Percentiles rank a stretch among this genome's conserved stretches.
Conservation (phyloP, 92 coral and sea anemone species). For the Porites cylindrica region DNA sequence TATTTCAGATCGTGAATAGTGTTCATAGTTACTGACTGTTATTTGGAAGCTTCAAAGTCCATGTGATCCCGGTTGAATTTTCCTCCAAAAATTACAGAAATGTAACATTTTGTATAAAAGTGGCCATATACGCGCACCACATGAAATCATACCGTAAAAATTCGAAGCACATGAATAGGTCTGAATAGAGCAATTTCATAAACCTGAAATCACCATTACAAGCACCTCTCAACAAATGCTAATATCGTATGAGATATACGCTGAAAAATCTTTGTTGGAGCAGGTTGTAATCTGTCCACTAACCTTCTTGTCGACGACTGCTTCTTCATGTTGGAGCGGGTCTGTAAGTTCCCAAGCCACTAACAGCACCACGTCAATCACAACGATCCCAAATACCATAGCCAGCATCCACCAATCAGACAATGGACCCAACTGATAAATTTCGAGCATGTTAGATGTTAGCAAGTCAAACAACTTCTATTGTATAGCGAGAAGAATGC, state of each 20-base stretch:
- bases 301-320: conserved; percentile 35
- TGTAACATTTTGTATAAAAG: no score
- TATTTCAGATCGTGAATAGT: no score
- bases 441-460: background rate
- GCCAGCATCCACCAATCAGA: conserved; percentile 86
- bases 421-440: conserved; percentile 80
- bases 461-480: background rate
- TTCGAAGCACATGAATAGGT: no score
- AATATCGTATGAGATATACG: background rate
- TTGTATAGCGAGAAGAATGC: background rate
- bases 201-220: no score
- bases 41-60: no score
- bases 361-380: conserved; percentile 77
- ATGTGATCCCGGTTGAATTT: no score
- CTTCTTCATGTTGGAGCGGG: conserved; percentile 59
- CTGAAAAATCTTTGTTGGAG: background rate
- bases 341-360: conserved; percentile 87
- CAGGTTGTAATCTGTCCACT: background rate
- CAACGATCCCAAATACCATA: conserved; percentile 76
- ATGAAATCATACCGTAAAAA: no score
- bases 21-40: no score
- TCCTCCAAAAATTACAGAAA: no score
- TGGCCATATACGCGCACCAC: no score
- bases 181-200: no score
- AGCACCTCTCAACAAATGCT: background rate